Conservation (phyloP, 1,140 invertebrate genomes). For the Colletes latitarsis region DNA sequence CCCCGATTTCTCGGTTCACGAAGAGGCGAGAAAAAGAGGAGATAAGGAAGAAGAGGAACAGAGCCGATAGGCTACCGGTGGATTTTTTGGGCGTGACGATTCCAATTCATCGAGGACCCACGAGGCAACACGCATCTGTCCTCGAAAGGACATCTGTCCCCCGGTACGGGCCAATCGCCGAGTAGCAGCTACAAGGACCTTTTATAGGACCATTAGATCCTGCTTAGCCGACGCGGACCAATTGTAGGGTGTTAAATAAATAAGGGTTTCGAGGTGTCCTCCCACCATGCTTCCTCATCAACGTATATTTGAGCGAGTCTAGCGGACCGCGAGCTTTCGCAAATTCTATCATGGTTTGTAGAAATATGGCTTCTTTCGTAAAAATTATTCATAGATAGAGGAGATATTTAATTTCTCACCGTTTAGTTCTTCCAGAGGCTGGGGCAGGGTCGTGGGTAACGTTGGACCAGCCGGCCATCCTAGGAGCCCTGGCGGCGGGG, state of each 20-base stretch:
- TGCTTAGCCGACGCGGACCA: conserved; percentile 78
- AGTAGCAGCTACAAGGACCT: conserved; percentile 71
- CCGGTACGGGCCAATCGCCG: conserved; percentile 71
- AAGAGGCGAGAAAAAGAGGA: background rate
- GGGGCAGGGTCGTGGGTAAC: conserved; percentile 64
- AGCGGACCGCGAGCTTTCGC: background rate
- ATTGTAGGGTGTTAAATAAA: conserved; percentile 81
- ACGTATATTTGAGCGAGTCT: background rate
- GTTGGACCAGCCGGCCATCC: conserved; percentile 74
- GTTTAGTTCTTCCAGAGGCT: conserved; percentile 77
- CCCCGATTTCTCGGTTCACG: conserved; percentile 5
- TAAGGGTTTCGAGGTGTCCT: conserved; percentile 71
- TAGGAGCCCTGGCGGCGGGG: conserved; percentile 70
- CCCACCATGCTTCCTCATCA: background rate
- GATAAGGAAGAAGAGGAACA: conserved; percentile 41
- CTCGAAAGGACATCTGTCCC: conserved; percentile 76
- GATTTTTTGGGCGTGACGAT: conserved; percentile 79
- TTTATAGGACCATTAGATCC: conserved; percentile 81
- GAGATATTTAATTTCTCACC: conserved; percentile 64
- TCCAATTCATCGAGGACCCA: conserved; percentile 74
- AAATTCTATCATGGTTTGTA: background rate
- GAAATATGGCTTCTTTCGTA: background rate
- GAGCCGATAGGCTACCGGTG: conserved; percentile 47
- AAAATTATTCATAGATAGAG: background rate
- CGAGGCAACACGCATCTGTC: conserved; percentile 72